Base-by-base conservation (phyloP, 2,888 invertebrate species). In the Eledona agricola region DNA sequence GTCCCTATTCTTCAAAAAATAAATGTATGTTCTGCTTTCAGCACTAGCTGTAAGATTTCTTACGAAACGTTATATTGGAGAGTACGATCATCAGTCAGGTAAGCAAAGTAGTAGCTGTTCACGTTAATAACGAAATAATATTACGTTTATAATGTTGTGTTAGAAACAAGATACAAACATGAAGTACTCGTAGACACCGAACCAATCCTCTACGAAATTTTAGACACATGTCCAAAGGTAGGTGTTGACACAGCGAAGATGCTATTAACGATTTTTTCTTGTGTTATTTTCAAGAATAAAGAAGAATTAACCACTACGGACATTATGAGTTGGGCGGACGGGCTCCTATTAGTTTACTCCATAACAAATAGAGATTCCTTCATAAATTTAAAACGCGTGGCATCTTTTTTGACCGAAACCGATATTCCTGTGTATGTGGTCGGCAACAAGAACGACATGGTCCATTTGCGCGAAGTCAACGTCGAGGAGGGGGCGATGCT, bases 51-150 rank as follows among this genome's bases (percentile, higher is more conserved):
- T 96, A 49, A 84, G 95, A 55, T 96, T 94, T 75, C 80, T 96
- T 55, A 95, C 95, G n/a, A 90, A 89, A 71, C 81, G 95, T 49
- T 96, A 93, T 77, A 96, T 96, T 58, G 94, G 95, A 32, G 95
- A 96, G 79, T 96, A 96, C 77, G 94, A 94, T 75, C 93, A 94
- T 75, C 92, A 93, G 77, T 87, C 90, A 82, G 93, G 93, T 92
- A 79, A 79, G n/a, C n/a, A n/a, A n/a, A n/a, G n/a, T n/a, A n/a
- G n/a, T n/a, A n/a, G n/a, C n/a, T n/a, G n/a, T n/a, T n/a, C n/a
- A n/a, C n/a, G n/a, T n/a, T n/a, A n/a, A n/a, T n/a, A n/a, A n/a
- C n/a, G n/a, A n/a, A 77, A 46, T 45, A 13, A 13, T 49, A 42
- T 43, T 28, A 19, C 15, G 37, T 32, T 6, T 6, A 17, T n/a